Percentiles rank a stretch among this genome's conserved stretches.
phyloP scores from a whole-genome alignment of 2,888 invertebrate species.

The Diplazon laetatorius region DNA sequence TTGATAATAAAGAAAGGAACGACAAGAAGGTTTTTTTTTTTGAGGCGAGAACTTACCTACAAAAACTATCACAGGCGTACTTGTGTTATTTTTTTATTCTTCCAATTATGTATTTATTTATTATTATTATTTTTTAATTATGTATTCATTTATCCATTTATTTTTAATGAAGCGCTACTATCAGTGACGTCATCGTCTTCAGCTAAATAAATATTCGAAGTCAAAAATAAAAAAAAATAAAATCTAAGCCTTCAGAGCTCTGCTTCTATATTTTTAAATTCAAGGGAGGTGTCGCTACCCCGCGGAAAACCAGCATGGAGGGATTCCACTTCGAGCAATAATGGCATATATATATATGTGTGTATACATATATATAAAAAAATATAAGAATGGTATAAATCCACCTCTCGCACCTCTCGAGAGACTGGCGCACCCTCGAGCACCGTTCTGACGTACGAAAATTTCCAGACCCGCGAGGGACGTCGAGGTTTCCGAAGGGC shows the following conservation, averaged over 20 bases:
- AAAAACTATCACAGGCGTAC: background rate
- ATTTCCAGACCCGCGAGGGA: conserved; percentile 34
- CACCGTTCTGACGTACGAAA: conserved; percentile 49
- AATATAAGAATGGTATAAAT: conserved; percentile 68
- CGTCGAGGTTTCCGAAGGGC: too few species aligned
- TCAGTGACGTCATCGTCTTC: background rate
- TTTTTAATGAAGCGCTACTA: too few species aligned
- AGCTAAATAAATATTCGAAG: conserved; percentile 69
- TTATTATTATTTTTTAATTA: too few species aligned
- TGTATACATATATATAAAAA: conserved; percentile 63
- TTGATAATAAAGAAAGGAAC: background rate
- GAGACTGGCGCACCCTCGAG: conserved; percentile 36
- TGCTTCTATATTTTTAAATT: conserved; percentile 71
- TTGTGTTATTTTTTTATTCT: conserved; percentile 61
- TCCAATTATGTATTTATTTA: too few species aligned
- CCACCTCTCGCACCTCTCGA: conserved; percentile 65
- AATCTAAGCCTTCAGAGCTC: conserved; percentile 42
- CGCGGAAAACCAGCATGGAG: conserved; percentile 42
- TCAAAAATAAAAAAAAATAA: conserved; percentile 22
- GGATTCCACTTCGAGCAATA: conserved; percentile 66
- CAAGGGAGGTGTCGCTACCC: conserved; percentile 64
- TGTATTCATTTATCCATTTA: too few species aligned
- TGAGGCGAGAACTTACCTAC: background rate
- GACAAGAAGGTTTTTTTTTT: background rate
- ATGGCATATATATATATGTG: conserved; percentile 39